Evolutionary conservation across 2,797 vertebrate genomes (phyloP).

Genomic region (Ctenochaetus hawaiiensis): DNA sequence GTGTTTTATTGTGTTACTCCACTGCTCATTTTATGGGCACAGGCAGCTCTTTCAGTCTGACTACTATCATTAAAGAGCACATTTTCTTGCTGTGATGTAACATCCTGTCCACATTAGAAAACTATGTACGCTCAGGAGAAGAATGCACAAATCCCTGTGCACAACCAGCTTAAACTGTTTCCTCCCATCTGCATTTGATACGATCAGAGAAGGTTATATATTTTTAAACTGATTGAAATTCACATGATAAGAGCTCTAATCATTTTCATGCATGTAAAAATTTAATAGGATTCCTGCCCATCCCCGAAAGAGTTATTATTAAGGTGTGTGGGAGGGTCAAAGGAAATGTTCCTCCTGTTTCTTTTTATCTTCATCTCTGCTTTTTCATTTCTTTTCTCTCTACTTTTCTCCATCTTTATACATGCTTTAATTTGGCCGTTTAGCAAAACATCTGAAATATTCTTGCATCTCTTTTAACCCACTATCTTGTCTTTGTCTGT

Average conservation of each 20-base stretch:
- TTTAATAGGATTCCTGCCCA: conserved; percentile 19
- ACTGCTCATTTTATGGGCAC: conserved; percentile 7
- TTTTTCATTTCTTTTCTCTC: conserved; percentile 3
- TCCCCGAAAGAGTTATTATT: conserved; percentile 19
- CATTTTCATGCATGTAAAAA: conserved; percentile 32
- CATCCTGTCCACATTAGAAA: conserved; percentile 64
- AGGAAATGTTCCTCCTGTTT: conserved; percentile 26
- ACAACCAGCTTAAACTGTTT: background rate
- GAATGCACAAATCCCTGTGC: conserved; percentile 5
- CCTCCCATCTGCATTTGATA: conserved; percentile 1
- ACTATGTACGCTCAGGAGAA: conserved; percentile 21
- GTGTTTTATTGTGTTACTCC: conserved; percentile 26
- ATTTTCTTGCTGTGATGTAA: conserved; percentile 62
- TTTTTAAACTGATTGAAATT: conserved; percentile 35
- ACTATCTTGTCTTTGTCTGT: conserved; percentile 37
- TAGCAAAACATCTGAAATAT: conserved; percentile 6
- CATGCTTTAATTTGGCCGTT: conserved; percentile 13
- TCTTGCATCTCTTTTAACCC: conserved; percentile 17
- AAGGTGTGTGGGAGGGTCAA: conserved; percentile 56
- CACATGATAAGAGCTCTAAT: conserved; percentile 25
- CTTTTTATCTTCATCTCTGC: conserved; percentile 1
- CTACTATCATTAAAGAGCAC: conserved; percentile 55
- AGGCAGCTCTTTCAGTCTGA: conserved; percentile 37
- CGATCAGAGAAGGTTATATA: background rate
- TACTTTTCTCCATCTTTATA: background rate